Percentiles rank a stretch among this genome's conserved stretches.
Evolutionary conservation across 2,113 vertebrate genomes (phyloP).

Genomic region (Heliornis fulica): DNA sequence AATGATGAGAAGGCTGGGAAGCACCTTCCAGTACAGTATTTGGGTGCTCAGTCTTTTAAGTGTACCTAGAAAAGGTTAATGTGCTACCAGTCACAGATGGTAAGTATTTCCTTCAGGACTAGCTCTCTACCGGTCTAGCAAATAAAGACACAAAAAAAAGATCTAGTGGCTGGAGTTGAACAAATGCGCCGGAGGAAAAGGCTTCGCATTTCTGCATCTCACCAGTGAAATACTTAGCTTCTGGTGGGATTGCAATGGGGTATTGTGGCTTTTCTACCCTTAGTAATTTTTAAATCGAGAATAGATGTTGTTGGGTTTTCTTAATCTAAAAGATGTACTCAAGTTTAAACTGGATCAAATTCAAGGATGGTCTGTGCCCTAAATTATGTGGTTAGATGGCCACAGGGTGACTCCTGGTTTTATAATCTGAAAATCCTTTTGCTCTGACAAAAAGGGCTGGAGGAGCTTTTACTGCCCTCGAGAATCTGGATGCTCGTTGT

Average conservation of each 20-base stretch:
- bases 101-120: conserved; percentile 13
- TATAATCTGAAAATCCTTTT: conserved; percentile 50
- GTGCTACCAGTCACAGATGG: neutral
- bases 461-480: neutral
- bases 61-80: neutral
- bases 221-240: neutral
- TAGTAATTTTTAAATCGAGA: conserved; percentile 40
- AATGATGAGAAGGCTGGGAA: neutral
- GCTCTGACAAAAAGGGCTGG: neutral
- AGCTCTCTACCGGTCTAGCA: neutral
- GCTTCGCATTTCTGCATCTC: neutral
- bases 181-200: neutral
- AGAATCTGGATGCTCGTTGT: neutral
- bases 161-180: neutral
- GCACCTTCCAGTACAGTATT: neutral
- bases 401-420: conserved; percentile 1
- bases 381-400: conserved; percentile 30
- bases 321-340: neutral
- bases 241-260: neutral
- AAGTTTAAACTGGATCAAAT: conserved; percentile 27
- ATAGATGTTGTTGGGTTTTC: conserved; percentile 39
- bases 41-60: neutral
- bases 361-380: conserved; percentile 46
- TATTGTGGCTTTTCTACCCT: conserved; percentile 43
- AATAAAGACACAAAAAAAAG: conserved; percentile 39